These are phyloP conservation scores for Nycticryphes semicollaris DNA, from an alignment of 2,113 vertebrate species.

Conservation along the genomic window DNA sequence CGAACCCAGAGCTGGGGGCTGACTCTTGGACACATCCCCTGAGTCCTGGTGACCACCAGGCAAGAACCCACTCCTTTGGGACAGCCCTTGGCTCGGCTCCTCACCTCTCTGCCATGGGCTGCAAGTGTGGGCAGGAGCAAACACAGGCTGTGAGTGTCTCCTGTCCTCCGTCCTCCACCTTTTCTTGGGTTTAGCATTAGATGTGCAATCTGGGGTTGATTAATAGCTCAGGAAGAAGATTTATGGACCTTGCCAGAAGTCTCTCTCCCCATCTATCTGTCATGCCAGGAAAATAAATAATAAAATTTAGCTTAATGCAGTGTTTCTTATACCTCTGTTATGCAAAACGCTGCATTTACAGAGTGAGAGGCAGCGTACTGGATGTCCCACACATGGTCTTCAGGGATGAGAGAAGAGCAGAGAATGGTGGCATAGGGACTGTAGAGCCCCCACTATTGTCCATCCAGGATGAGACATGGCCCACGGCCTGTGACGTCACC, in stretches of 20 bases:
- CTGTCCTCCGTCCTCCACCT: background rate
- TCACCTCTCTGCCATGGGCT: accelerated
- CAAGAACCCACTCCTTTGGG: no score
- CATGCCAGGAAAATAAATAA: background rate
- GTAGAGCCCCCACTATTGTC: accelerated
- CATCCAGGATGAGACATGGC: background rate
- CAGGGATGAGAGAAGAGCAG: background rate
- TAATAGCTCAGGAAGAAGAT: background rate
- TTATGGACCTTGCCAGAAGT: background rate
- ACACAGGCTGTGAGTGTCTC: background rate
- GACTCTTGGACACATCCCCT: background rate
- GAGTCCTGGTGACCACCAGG: accelerated
- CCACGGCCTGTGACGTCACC: background rate
- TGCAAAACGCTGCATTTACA: background rate
- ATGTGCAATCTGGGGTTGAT: background rate
- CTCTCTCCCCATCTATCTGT: background rate
- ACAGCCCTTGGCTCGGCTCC: background rate
- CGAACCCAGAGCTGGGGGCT: accelerated
- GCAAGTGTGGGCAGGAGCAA: background rate
- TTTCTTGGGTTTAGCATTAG: no score
- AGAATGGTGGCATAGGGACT: no score
- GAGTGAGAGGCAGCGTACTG: background rate
- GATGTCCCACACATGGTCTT: accelerated
- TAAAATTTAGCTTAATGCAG: background rate
- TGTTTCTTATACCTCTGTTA: background rate